A percentile compares a stretch with the other conserved stretches of the same genome.
phyloP scores from a whole-genome alignment of 1,140 invertebrate genomes.

The Notospermus geniculatus region DNA sequence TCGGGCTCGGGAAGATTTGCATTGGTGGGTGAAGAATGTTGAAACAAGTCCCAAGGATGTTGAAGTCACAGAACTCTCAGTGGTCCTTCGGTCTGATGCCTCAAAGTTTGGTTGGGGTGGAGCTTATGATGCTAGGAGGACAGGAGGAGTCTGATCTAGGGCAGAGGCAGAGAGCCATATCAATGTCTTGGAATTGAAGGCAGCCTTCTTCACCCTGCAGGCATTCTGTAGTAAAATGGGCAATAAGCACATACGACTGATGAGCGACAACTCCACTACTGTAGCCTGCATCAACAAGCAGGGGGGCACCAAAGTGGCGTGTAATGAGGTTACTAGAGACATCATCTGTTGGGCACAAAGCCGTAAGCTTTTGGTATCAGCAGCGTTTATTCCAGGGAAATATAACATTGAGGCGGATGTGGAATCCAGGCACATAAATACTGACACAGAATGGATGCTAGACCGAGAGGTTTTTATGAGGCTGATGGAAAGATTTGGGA shows the following conservation, averaged over 20 bases:
- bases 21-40: constrained; percentile 17
- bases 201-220: constrained; percentile 14
- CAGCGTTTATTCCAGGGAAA: constrained; percentile 11
- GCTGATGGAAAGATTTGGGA: background rate
- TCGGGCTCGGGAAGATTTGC: constrained; percentile 2
- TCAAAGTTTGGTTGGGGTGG: constrained; percentile 16
- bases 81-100: constrained; percentile 16
- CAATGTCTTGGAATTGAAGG: constrained; percentile 18
- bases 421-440: constrained; percentile 10
- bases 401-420: constrained; percentile 9
- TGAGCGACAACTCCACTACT: background rate
- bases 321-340: background rate
- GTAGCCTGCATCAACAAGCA: constrained; percentile 5
- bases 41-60: background rate
- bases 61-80: background rate
- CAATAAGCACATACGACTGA: background rate
- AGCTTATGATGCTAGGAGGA: background rate
- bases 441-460: constrained; percentile 8
- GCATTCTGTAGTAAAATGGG: constrained; percentile 6
- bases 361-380: constrained; percentile 2
- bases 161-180: constrained; percentile 12
- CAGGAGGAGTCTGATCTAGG: constrained; percentile 1
- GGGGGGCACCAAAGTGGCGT: constrained; percentile 9
- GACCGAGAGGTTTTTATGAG: background rate
- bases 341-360: constrained; percentile 7